Conservation (phyloP, 1,140 invertebrate genomes). For the Phymastichus coffea region DNA sequence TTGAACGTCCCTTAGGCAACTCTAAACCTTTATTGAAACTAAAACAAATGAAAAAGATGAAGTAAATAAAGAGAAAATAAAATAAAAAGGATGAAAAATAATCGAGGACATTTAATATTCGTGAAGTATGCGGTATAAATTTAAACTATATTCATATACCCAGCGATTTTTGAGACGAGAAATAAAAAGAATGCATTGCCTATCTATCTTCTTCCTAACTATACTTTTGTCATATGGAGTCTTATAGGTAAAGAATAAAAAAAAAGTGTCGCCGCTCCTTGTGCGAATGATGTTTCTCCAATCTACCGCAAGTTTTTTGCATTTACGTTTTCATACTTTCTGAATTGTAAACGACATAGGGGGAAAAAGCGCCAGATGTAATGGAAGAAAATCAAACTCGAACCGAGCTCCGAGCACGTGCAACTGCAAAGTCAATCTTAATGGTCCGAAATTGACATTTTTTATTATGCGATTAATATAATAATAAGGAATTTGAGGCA, state of each 20-base stretch:
- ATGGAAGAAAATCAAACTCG: conserved; percentile 13
- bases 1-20: conserved; percentile 46
- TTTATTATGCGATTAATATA: no score
- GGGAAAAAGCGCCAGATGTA: conserved; percentile 2
- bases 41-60: conserved; percentile 35
- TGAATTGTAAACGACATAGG: conserved; percentile 20
- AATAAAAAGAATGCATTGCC: conserved; percentile 22
- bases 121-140: conserved; percentile 31
- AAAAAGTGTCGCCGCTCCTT: conserved; percentile 22
- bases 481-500: no score
- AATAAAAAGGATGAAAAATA: conserved; percentile 28
- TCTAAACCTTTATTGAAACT: conserved; percentile 52
- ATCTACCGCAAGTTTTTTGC: conserved; percentile 21
- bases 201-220: conserved; percentile 18
- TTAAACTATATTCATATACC: conserved; percentile 23
- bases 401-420: conserved; percentile 10
- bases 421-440: conserved; percentile 21
- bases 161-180: conserved; percentile 25
- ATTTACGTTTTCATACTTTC: conserved; percentile 27
- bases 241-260: conserved; percentile 1
- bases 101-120: conserved; percentile 31
- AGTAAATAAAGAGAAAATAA: conserved; percentile 32
- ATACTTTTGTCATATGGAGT: conserved; percentile 17
- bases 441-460: no score
- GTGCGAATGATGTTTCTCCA: conserved; percentile 23